Evolutionary conservation across 1,140 invertebrate species (phyloP).

Genomic region (Uloborus diversus): DNA sequence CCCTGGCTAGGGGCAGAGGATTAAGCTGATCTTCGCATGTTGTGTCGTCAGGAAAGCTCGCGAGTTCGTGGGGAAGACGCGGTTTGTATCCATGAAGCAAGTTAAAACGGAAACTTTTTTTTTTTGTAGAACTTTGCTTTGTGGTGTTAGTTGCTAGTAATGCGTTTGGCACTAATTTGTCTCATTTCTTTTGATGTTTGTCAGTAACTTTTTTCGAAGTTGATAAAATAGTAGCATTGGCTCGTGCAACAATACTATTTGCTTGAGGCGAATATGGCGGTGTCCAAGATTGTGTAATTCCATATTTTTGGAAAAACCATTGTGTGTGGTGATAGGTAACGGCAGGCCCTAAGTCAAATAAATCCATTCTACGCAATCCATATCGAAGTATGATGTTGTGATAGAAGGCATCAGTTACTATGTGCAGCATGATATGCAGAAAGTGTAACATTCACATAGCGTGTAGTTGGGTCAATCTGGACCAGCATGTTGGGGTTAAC

Average conservation of each 20-base stretch:
- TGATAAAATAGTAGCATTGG: not conserved
- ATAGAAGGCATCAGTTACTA: not conserved
- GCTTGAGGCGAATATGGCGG: not conserved
- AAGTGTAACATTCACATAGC: not conserved
- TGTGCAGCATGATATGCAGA: not conserved
- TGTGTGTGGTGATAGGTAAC: not conserved
- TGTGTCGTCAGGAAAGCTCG: no score
- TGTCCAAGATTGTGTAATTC: no score
- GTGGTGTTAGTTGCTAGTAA: not conserved
- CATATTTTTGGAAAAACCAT: no score
- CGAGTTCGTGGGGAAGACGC: no score
- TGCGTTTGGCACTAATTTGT: not conserved
- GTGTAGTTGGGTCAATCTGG: not conserved
- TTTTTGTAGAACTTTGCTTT: not conserved
- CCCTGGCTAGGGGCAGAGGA: no score
- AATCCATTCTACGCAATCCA: not conserved
- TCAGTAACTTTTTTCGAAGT: not conserved
- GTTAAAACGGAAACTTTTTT: no score
- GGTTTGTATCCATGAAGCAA: no score
- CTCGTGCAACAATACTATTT: not conserved
- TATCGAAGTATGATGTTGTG: conserved; percentile 3
- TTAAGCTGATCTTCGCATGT: no score
- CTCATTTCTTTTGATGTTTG: not conserved
- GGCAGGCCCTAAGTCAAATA: not conserved
- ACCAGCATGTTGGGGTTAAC: not conserved